phyloP scores from a whole-genome alignment of 2,888 invertebrate genomes.

The Exephanes ischioxanthus region DNA sequence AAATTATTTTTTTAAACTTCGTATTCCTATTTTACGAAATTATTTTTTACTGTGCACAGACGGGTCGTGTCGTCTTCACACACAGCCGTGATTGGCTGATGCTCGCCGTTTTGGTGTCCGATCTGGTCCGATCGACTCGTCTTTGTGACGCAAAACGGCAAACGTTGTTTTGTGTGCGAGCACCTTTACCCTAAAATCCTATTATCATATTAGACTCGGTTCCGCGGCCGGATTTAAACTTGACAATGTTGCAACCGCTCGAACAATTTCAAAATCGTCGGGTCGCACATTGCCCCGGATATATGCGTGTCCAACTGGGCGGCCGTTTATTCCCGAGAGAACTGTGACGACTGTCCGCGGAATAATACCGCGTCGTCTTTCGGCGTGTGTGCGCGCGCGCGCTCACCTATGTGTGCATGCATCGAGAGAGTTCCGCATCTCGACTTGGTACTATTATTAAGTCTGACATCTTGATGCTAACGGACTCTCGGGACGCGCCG shows the following conservation, averaged over 20 bases:
- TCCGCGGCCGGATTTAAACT: background rate
- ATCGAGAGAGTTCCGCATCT: constrained; percentile 53
- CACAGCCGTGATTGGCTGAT: no score
- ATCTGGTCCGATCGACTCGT: no score
- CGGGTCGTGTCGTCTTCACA: no score
- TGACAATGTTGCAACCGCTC: constrained; percentile 29
- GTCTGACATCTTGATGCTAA: constrained; percentile 66
- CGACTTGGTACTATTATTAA: constrained; percentile 69
- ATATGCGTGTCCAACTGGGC: constrained; percentile 51
- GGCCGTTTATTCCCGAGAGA: constrained; percentile 53
- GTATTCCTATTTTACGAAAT: no score
- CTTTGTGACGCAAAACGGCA: no score
- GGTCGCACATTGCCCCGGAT: background rate
- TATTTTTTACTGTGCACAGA: no score
- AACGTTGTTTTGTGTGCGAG: no score
- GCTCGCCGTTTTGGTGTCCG: no score
- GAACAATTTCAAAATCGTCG: constrained; percentile 27
- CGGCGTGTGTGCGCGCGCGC: background rate
- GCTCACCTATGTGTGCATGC: background rate
- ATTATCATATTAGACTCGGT: no score
- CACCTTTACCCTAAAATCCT: background rate
- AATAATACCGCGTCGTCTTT: constrained; percentile 18
- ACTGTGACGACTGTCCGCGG: constrained; percentile 38
- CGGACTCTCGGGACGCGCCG: constrained; percentile 61
- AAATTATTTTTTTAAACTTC: no score